phyloP scores from a whole-genome alignment of 2,888 invertebrate species.

The Drosophila tripunctata region DNA sequence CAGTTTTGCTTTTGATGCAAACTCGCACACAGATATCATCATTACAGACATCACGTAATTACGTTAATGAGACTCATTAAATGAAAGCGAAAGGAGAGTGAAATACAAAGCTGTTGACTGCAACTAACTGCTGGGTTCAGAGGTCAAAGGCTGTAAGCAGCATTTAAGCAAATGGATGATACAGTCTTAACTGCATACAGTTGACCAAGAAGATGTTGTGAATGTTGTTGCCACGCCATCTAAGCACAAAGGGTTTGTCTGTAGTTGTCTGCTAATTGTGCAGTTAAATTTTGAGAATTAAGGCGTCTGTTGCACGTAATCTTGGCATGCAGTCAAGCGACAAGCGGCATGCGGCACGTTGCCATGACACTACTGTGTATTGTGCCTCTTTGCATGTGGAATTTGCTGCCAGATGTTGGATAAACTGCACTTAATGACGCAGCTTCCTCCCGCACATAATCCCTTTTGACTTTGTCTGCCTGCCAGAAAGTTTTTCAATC shows the following conservation, averaged over 20 bases:
- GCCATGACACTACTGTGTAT: conserved; percentile 26
- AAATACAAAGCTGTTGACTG: neutral
- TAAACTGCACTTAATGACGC: conserved; percentile 46
- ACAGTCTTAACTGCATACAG: conserved; percentile 5
- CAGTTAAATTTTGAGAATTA: conserved; percentile 57
- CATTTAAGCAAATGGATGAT: conserved; percentile 17
- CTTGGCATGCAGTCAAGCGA: conserved; percentile 10
- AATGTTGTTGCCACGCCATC: too few relatives aligned
- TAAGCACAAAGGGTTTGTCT: neutral
- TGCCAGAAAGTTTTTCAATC: conserved; percentile 72
- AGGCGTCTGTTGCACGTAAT: conserved; percentile 28
- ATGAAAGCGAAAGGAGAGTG: neutral
- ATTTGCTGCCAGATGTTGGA: conserved; percentile 25
- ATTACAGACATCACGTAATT: conserved; percentile 54
- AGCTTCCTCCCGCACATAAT: conserved; percentile 4
- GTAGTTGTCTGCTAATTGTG: conserved; percentile 34
- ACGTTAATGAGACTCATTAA: conserved; percentile 73
- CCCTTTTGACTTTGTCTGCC: conserved; percentile 12
- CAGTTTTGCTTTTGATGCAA: neutral
- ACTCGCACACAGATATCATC: conserved; percentile 21
- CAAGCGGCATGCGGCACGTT: conserved; percentile 5
- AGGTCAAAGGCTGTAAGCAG: conserved; percentile 3
- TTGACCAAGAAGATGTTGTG: neutral
- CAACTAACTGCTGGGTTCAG: conserved; percentile 3
- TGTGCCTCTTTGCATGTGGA: neutral